Evolutionary conservation across 64 coral and sea anemone genomes (phyloP), one percentile per base, ranked within the genome.

Genomic region (Actinia equina): DNA sequence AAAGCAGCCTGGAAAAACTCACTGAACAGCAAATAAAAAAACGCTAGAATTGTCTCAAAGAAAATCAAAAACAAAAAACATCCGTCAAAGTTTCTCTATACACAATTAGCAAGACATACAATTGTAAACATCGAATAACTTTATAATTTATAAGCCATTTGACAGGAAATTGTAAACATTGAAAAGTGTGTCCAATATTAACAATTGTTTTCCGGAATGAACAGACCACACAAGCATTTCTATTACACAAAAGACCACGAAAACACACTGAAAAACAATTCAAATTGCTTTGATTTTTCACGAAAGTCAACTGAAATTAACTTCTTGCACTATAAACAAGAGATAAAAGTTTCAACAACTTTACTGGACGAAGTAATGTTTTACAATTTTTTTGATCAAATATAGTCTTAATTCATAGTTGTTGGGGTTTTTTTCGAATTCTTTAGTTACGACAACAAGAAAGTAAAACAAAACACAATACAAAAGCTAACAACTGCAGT

Each of bases 161-260:
- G 26, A 41, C 69, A 13, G 12, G 10, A 74, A 74, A 74, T 74
- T 37, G 69, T 74, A 74, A 74, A 74, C 69, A 74, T 18, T 74
- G 13, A 10, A 74, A 74, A 74, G n/a, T 74, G 26, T 74, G 69
- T 74, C 69, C 69, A 74, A 74, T 74, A 74, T 74, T 74, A 12
- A 3, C 69, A 41, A 74, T 74, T 74, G 69, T 74, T 41, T 14
- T 74, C 13, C 69, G 69, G 23, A 14, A 71, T 30, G 69, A 71
- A 71, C 69, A 71, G 13, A 71, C 26, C 26, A 74, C 26, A 74
- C n/a, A 41, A 74, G 27, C 12, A 74, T 74, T 74, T 30, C 20
- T 22, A 69, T 7, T n/a, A 74, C 69, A 74, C 30, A 74, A 14
- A 41, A 0, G 41, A 13, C 15, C 69, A 74, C 27, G 69, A 41